A percentile compares a stretch with the other conserved stretches of the same genome.
These are phyloP conservation scores for Corella eumyota DNA, from an alignment of 23 tunicate genomes.

Conservation along the genomic window DNA sequence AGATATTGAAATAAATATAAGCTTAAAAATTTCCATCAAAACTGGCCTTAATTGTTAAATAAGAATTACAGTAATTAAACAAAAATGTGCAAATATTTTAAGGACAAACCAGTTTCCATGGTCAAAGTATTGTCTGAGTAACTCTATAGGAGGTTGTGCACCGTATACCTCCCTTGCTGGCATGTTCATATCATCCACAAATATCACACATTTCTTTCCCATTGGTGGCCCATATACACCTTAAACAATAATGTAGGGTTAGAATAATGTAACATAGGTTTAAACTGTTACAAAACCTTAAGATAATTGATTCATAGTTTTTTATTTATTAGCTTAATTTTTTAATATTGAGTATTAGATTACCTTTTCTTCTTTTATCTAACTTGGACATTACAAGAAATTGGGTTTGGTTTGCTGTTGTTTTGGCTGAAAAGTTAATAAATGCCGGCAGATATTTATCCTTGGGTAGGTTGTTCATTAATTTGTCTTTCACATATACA, in stretches of 20 bases:
- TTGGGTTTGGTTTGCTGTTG: constrained; percentile 97
- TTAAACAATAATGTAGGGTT: background rate
- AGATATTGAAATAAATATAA: too few relatives aligned
- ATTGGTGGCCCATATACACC: constrained; percentile 97
- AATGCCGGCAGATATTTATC: constrained; percentile 89
- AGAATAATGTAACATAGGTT: too few relatives aligned
- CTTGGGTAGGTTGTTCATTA: constrained; percentile 92
- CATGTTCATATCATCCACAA: constrained; percentile 99
- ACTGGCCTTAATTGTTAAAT: too few relatives aligned
- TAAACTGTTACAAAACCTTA: too few relatives aligned
- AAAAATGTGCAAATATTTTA: too few relatives aligned
- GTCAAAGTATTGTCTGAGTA: constrained; percentile 94
- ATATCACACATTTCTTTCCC: constrained; percentile 91
- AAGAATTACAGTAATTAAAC: too few relatives aligned
- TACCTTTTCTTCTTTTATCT: constrained; percentile 95
- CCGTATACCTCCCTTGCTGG: constrained; percentile 97
- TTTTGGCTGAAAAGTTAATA: constrained; percentile 95
- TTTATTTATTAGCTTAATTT: too few relatives aligned
- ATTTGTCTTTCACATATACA: constrained; percentile 86
- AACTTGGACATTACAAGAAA: constrained; percentile 90
- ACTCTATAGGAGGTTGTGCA: constrained; percentile 98
- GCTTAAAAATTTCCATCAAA: too few relatives aligned
- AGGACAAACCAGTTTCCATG: constrained; percentile 98
- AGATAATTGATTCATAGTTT: too few relatives aligned
- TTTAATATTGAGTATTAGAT: background rate